phyloP scores from a whole-genome alignment of 1,140 invertebrate species.

The Drosophila bocqueti region DNA sequence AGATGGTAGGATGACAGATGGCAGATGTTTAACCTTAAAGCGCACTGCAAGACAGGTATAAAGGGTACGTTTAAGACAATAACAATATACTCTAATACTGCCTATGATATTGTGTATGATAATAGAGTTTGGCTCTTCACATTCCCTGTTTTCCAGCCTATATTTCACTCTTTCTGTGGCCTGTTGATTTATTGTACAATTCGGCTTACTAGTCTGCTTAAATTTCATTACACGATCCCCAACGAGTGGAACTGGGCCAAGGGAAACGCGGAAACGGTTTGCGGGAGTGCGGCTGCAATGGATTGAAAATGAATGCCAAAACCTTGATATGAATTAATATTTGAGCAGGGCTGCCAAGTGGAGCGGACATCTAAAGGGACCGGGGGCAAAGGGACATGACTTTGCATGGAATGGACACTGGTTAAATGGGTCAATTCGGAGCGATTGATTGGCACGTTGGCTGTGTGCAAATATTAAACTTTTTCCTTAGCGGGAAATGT shows the following conservation, averaged over 20 bases:
- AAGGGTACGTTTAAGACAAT: neutral
- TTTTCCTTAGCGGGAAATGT: conserved; percentile 16
- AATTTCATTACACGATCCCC: conserved; percentile 77
- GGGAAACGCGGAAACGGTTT: conserved; percentile 1
- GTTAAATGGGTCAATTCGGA: conserved; percentile 57
- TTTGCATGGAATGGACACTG: conserved; percentile 50
- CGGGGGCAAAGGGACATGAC: conserved; percentile 19
- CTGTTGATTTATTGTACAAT: conserved; percentile 73
- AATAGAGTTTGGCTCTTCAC: neutral
- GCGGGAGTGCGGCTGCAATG: conserved; percentile 6
- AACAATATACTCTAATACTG: neutral
- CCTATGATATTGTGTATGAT: neutral
- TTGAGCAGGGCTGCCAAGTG: conserved; percentile 71
- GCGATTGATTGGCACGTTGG: conserved; percentile 41
- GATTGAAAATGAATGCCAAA: conserved; percentile 75
- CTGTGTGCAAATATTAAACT: conserved; percentile 30
- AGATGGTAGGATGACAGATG: too few species aligned
- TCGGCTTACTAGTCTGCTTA: conserved; percentile 76
- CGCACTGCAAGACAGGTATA: neutral
- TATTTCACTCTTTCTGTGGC: conserved; percentile 72
- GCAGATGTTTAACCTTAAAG: conserved; percentile 20
- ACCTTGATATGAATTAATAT: conserved; percentile 84
- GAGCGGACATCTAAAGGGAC: conserved; percentile 45
- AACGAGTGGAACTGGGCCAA: conserved; percentile 54
- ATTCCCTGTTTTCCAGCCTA: conserved; percentile 37